Base-by-base conservation (phyloP, 92 coral and sea anemone genomes). In the Zoanthus solanderi region DNA sequence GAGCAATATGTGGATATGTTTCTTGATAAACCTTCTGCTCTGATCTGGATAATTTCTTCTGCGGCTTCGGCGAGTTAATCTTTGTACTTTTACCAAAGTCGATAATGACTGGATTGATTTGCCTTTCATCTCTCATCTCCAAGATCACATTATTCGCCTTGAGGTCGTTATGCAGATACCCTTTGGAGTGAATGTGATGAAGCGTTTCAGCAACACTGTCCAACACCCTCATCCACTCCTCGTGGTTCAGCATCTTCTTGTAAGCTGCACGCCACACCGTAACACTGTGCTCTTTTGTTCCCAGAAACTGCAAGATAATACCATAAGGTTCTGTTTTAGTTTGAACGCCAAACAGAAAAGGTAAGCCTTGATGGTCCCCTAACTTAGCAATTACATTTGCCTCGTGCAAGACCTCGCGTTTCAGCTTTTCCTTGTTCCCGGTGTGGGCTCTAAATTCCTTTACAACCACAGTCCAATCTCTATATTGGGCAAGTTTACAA, bases 281-380 rank as follows among this genome's bases (percentile, higher is more conserved):
- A 13, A 83, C 56, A 47, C 77, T 83, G 18, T 58, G 17, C 75
- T 17, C 23, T 17, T 66, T 68, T 42, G 46, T 71, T 10, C 87
- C 87, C 30, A 67, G 80, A 61, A 83, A 83, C 29, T 68, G 78
- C 56, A 83, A 48, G 32, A 83, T 79, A 48, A 83, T 32, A 15
- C 75, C 75, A 45, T 23, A 72, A 23, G 80, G 88, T 67, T 46
- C n/a, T 29, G 80, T 76, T 78, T 47, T 78, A 15, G 84, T 78
- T 78, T 78, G 84, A 28, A 78, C 84, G 46, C 88, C 80, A 71
- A 69, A 84, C 16, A 84, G 69, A 14, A 84, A 56, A 15, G 82
- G 71, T n/a, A 72, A 67, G 18, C 82, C 88, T 44, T 61, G 88
- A 84, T 69, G 78, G 88, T 84, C 88, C 14, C 82, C 82, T 9